phyloP scores from a whole-genome alignment of 1,140 invertebrate genomes.

The Eueides isabella region DNA sequence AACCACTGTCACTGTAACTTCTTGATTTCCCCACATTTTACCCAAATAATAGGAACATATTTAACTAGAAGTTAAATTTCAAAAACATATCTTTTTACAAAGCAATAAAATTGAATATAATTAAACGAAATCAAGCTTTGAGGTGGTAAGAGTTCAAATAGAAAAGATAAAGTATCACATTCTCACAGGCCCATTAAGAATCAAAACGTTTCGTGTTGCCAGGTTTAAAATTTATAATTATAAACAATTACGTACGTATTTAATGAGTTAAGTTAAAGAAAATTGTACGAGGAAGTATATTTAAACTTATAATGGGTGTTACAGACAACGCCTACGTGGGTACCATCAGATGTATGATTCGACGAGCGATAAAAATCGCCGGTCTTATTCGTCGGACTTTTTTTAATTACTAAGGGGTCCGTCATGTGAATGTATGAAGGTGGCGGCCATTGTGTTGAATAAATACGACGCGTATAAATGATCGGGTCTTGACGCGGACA shows the following conservation, averaged over 20 bases:
- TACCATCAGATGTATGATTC: conserved; percentile 72
- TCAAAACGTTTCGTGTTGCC: conserved; percentile 62
- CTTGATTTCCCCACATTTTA: conserved; percentile 64
- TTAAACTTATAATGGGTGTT: conserved; percentile 36
- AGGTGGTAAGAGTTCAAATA: conserved; percentile 40
- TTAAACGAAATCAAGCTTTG: neutral
- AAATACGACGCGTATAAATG: conserved; percentile 76
- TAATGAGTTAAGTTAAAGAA: conserved; percentile 67
- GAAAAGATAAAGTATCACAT: conserved; percentile 72
- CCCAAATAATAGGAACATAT: conserved; percentile 40
- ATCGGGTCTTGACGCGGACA: conserved; percentile 65
- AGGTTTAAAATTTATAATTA: conserved; percentile 80
- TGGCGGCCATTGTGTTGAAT: conserved; percentile 74
- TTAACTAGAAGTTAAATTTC: neutral
- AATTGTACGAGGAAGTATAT: conserved; percentile 49
- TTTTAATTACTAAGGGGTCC: conserved; percentile 79
- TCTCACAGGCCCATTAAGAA: conserved; percentile 68
- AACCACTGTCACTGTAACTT: conserved; percentile 65
- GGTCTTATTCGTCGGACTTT: conserved; percentile 79
- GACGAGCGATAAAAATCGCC: conserved; percentile 79
- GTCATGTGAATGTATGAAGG: conserved; percentile 68
- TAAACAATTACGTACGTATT: conserved; percentile 73
- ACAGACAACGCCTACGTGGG: conserved; percentile 70
- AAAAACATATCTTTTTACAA: neutral
- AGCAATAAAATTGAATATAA: conserved; percentile 31